Evolutionary conservation across 2,113 vertebrate genomes (phyloP), one percentile per base, ranked within the genome.

Genomic region (Heliornis fulica): DNA sequence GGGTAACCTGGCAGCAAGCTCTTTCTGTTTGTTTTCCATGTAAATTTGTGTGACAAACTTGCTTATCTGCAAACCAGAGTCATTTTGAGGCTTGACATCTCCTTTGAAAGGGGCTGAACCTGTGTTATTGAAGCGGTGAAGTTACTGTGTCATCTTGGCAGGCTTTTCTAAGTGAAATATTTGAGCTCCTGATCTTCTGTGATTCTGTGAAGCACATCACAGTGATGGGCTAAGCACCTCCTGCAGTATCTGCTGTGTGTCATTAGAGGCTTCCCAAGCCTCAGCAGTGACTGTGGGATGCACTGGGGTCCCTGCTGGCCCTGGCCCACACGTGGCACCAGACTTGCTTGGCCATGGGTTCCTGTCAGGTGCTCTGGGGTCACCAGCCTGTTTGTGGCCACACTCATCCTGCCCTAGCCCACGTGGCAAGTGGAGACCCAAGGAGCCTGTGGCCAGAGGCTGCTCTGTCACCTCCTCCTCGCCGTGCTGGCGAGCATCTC

Each of bases 221-320:
- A 9, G 45, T 32, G 2, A 20, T 1, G 57, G 50, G 20, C 31
- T 29, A 31, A 18, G 32, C 1, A 14, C 2, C 0, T 26, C 81
- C 10, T 56, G 2, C 7, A 0, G 0, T 4, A 5, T 5, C 50
- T 38, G 0, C 53, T 36, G 0, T 0, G 1, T 2, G 0, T 28
- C 4, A 7, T 18, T 2, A 7, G 34, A 28, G 88, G 41, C 28
- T 84, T 57, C 50, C 60, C 48, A 16, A 25, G 57, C 26, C 16
- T 17, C 51, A 10, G 36, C 31, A 7, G 40, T 4, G 51, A 6
- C n/a, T 1, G 0, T 10, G 38, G 31, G 65, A 11, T 15, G 13
- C 34, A 54, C n/a, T 34, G 68, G 34, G 51, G 19, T 65, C 68
- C 50, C 36, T 28, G 40, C 34, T 65, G 21, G 7, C 28, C 7